Percentiles rank a stretch among this genome's conserved stretches.
Evolutionary conservation across 2,797 vertebrate species (phyloP).

Genomic region (Heteromormyrus szaboi): DNA sequence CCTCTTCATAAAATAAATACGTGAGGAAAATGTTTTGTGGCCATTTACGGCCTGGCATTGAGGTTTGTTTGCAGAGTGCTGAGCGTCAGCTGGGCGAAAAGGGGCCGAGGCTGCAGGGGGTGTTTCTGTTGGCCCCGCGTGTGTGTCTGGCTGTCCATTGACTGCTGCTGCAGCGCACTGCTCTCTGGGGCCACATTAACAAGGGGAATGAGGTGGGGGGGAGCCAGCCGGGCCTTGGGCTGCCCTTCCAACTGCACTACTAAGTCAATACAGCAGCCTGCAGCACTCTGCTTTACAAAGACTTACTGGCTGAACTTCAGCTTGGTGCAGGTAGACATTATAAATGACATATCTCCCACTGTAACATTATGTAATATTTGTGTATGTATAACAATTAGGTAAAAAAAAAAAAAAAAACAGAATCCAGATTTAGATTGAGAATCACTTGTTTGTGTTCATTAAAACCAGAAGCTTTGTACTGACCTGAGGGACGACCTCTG

Average conservation of each 20-base stretch:
- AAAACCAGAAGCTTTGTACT: neutral
- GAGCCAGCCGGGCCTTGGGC: neutral
- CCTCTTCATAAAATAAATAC: neutral
- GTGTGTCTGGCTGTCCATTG: neutral
- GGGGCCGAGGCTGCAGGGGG: neutral
- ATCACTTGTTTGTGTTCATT: neutral
- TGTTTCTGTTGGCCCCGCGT: conserved; percentile 2
- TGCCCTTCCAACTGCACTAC: neutral
- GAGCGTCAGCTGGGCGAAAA: neutral
- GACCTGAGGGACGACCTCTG: neutral
- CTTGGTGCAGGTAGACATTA: neutral
- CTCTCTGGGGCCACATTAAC: neutral
- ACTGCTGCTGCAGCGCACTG: neutral
- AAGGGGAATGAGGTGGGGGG: neutral
- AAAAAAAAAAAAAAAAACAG: neutral
- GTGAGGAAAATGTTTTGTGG: neutral
- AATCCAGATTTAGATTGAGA: neutral
- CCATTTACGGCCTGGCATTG: neutral
- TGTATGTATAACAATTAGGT: neutral
- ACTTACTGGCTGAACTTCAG: neutral
- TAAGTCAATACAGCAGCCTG: neutral
- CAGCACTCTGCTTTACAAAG: neutral
- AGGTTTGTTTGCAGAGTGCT: neutral
- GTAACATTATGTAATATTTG: neutral
- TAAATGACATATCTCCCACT: neutral